phyloP scores from a whole-genome alignment of 2,888 invertebrate genomes.

The Cerceris ruficornis region DNA sequence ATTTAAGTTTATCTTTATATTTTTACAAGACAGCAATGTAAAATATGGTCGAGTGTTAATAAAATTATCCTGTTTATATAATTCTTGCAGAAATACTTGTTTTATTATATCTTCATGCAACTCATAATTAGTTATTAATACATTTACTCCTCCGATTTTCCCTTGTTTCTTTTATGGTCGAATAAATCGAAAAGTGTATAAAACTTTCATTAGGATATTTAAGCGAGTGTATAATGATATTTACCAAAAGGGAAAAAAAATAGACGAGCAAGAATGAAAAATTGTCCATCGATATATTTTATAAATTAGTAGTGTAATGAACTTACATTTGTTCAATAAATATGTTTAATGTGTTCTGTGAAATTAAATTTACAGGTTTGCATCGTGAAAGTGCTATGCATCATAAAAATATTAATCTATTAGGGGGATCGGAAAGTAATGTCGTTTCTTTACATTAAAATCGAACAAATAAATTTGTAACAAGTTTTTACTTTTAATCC shows the following conservation, averaged over 20 bases:
- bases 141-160: neutral
- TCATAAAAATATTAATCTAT: constrained; percentile 7
- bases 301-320: constrained; percentile 20
- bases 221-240: too few species aligned
- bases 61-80: neutral
- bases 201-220: too few species aligned
- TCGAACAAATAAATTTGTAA: too few species aligned
- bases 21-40: neutral
- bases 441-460: too few species aligned
- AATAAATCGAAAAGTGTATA: neutral
- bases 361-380: constrained; percentile 15
- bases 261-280: neutral
- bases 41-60: neutral
- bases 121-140: neutral
- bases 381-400: neutral
- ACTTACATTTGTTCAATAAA: constrained; percentile 26
- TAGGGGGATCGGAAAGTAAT: too few species aligned
- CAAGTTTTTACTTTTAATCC: too few species aligned
- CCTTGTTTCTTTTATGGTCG: neutral
- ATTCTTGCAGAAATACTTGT: constrained; percentile 2
- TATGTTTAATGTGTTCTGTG: constrained; percentile 14
- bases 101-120: neutral
- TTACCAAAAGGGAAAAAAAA: neutral
- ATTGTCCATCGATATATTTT: constrained; percentile 18
- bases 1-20: constrained; percentile 21